Evolutionary conservation across 2,797 vertebrate genomes (phyloP).

Genomic region (Anas bernieri): DNA sequence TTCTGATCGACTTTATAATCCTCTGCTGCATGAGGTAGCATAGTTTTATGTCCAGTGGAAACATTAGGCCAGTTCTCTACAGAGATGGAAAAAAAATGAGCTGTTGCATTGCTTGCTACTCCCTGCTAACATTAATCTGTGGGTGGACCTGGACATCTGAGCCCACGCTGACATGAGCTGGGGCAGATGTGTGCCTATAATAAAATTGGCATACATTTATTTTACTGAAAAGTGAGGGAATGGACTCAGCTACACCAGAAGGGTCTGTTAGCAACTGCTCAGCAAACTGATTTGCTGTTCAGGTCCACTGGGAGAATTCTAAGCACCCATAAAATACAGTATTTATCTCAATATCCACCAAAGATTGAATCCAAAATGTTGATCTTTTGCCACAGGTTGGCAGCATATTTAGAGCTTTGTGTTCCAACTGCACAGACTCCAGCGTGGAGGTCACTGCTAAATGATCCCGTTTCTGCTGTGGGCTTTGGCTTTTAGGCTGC

Average conservation of each 20-base stretch:
- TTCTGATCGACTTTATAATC: constrained; percentile 21
- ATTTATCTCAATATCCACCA: not conserved
- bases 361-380: not conserved
- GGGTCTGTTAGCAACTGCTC: not conserved
- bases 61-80: not conserved
- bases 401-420: not conserved
- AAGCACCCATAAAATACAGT: not conserved
- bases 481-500: not conserved
- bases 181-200: not conserved
- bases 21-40: not conserved
- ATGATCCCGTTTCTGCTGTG: not conserved
- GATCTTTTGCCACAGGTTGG: not conserved
- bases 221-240: not conserved
- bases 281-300: not conserved
- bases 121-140: rapidly evolving
- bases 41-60: not conserved
- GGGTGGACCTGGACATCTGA: not conserved
- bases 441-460: rapidly evolving
- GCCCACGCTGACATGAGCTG: not conserved
- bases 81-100: not conserved
- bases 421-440: not conserved
- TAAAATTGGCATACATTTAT: not conserved
- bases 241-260: not conserved
- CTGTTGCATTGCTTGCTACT: not conserved
- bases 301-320: not conserved